phyloP scores from a whole-genome alignment of 1,140 invertebrate genomes.

The Trichonephila clavipes region DNA sequence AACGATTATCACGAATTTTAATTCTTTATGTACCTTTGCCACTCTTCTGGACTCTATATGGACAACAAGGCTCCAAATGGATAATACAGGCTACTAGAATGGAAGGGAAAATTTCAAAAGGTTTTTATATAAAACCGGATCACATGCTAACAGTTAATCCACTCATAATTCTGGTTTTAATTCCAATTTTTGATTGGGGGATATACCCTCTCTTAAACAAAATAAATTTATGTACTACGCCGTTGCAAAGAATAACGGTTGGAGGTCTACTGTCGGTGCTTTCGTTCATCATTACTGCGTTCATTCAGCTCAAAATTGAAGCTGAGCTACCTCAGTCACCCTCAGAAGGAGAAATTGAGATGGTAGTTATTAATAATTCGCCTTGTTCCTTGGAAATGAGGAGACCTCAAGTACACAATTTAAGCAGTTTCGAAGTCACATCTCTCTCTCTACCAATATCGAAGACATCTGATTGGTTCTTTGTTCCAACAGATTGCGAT shows the following conservation, averaged over 20 bases:
- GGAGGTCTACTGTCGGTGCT: constrained; percentile 91
- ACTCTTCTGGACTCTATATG: constrained; percentile 93
- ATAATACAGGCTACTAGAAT: constrained; percentile 95
- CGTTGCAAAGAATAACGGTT: constrained; percentile 88
- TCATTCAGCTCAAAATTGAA: constrained; percentile 91
- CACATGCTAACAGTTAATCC: constrained; percentile 94
- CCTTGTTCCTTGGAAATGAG: background rate
- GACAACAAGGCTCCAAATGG: constrained; percentile 95
- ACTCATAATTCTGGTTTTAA: constrained; percentile 90
- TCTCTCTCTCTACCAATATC: too few relatives aligned
- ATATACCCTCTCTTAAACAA: constrained; percentile 85
- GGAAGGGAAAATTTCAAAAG: constrained; percentile 88
- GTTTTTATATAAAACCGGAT: constrained; percentile 87
- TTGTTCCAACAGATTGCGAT: too few relatives aligned
- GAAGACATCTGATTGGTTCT: too few relatives aligned
- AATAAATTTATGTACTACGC: constrained; percentile 83
- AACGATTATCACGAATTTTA: constrained; percentile 87
- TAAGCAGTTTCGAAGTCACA: background rate
- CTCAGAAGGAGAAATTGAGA: background rate
- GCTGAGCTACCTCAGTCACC: constrained; percentile 77
- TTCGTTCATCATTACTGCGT: constrained; percentile 92
- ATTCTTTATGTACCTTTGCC: constrained; percentile 91
- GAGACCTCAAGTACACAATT: background rate
- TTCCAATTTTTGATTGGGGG: constrained; percentile 90
- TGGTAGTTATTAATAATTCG: background rate